Conservation (phyloP, 2,113 vertebrate genomes). For the Plotosus lineatus region DNA sequence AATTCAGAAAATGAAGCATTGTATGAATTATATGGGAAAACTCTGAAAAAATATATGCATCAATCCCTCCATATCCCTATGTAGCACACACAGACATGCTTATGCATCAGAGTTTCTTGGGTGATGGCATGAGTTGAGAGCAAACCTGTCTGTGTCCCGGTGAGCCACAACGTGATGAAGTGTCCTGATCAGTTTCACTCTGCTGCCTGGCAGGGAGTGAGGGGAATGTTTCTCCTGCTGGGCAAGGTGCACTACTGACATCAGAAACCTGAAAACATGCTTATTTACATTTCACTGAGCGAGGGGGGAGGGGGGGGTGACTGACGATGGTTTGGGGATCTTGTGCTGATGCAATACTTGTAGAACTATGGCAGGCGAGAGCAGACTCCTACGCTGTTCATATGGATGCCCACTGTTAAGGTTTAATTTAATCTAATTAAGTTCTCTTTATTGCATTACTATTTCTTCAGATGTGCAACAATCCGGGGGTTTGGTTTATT, state of each 20-base stretch:
- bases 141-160: neutral
- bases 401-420: neutral
- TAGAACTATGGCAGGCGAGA: neutral
- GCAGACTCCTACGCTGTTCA: neutral
- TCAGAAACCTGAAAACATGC: constrained; percentile 9
- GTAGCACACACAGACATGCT: neutral
- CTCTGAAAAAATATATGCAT: neutral
- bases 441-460: neutral
- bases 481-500: neutral
- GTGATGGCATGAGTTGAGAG: neutral
- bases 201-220: constrained; percentile 28
- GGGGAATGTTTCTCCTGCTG: neutral
- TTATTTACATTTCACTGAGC: constrained; percentile 41
- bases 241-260: neutral
- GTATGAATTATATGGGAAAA: too few relatives aligned
- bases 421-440: neutral
- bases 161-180: constrained; percentile 30
- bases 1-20: too few relatives aligned
- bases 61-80: neutral
- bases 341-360: constrained; percentile 6
- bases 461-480: neutral
- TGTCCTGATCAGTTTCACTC: constrained; percentile 37
- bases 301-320: constrained; percentile 1
- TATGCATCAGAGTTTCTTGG: constrained; percentile 1
- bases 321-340: neutral